Conservation (phyloP, 1,140 invertebrate species). For the Tachypleus tridentatus region DNA sequence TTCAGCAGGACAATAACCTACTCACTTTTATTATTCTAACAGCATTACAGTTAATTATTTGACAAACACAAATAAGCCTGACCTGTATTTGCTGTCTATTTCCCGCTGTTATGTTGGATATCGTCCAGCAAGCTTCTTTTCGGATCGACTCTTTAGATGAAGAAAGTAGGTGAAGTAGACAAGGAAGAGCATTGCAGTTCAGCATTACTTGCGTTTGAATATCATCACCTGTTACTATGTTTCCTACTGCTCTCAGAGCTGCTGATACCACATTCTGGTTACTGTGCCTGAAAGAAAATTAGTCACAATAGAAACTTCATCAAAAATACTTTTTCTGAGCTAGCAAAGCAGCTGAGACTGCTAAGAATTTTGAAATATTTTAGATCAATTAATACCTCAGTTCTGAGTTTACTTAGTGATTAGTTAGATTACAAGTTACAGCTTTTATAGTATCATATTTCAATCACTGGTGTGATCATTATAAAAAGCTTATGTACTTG, state of each 20-base stretch:
- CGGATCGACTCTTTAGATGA: conserved; percentile 71
- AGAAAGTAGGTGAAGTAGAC: conserved; percentile 64
- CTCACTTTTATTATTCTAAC: too few species aligned
- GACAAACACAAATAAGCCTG: conserved; percentile 6
- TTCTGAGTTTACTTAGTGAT: too few species aligned
- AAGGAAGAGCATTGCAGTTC: conserved; percentile 79
- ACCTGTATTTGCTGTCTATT: conserved; percentile 86
- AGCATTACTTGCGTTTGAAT: conserved; percentile 89
- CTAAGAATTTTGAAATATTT: too few species aligned
- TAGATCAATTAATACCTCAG: too few species aligned
- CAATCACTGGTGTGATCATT: too few species aligned
- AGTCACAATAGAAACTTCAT: background rate
- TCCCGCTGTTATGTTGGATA: conserved; percentile 95
- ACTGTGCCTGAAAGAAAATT: conserved; percentile 52
- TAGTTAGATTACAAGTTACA: too few species aligned
- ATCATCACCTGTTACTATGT: conserved; percentile 97
- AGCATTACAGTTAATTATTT: background rate
- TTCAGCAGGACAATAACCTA: background rate
- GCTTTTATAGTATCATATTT: too few species aligned
- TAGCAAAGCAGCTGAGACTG: too few species aligned
- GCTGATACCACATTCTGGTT: conserved; percentile 88
- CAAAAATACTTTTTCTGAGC: too few species aligned
- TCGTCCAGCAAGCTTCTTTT: conserved; percentile 97
- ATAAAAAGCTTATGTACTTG: too few species aligned
- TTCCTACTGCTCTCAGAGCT: conserved; percentile 86